A percentile compares a stretch with the other conserved stretches of the same genome.
These are phyloP conservation scores for Pterostichus madidus DNA, from an alignment of 2,888 invertebrate species.

Conservation along the genomic window DNA sequence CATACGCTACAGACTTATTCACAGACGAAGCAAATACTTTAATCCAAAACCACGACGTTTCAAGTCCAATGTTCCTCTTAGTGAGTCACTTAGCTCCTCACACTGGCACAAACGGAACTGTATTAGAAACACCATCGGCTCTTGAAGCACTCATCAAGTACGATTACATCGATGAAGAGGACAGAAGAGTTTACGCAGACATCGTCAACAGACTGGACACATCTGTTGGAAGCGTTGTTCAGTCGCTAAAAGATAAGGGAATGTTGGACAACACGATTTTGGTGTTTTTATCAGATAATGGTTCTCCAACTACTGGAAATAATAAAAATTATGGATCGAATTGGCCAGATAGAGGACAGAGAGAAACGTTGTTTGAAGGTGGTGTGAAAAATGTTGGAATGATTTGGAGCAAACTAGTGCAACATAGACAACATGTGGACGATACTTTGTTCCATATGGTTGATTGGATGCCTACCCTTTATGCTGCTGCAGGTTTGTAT, in stretches of 20 bases:
- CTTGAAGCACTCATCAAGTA: conserved; percentile 82
- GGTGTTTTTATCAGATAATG: conserved; percentile 93
- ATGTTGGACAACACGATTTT: conserved; percentile 91
- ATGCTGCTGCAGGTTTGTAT: conserved; percentile 70
- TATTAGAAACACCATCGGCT: conserved; percentile 84
- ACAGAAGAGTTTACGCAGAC: conserved; percentile 83
- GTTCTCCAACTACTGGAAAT: conserved; percentile 86
- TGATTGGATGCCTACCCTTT: conserved; percentile 90
- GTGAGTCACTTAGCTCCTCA: conserved; percentile 90
- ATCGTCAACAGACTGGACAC: conserved; percentile 82
- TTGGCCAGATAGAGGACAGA: conserved; percentile 90
- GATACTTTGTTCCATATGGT: conserved; percentile 86
- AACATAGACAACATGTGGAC: conserved; percentile 79
- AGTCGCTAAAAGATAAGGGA: conserved; percentile 82
- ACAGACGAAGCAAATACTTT: conserved; percentile 83
- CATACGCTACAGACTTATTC: conserved; percentile 86
- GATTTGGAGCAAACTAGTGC: conserved; percentile 85
- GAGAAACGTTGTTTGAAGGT: conserved; percentile 92
- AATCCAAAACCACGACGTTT: conserved; percentile 80
- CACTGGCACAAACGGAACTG: conserved; percentile 83
- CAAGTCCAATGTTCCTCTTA: conserved; percentile 87
- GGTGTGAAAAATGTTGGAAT: conserved; percentile 88
- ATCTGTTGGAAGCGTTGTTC: conserved; percentile 88
- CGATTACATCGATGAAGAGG: conserved; percentile 82
- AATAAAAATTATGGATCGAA: conserved; percentile 86